Evolutionary conservation across 2,113 vertebrate genomes (phyloP), one percentile per base, ranked within the genome.

Genomic region (Parus major): DNA sequence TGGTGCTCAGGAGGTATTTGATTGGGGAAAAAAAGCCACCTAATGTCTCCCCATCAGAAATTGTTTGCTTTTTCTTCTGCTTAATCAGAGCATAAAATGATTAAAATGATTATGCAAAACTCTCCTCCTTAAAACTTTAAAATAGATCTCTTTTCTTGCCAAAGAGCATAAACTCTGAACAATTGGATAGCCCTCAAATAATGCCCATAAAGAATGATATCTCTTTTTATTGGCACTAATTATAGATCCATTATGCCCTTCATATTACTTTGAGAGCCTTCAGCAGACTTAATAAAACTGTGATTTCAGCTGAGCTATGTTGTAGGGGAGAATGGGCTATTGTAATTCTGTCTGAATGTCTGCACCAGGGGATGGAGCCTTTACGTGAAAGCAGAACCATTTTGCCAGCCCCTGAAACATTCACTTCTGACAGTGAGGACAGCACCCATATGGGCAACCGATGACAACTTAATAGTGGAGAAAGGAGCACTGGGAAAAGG

Each of bases 391-490:
- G 49, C 19, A 63, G 75, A 86, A 50, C 23, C 21, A 11, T 77
- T 88, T 63, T 24, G 22, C 47, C 72, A 33, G n/a, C 7, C 44
- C 75, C 56, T 53, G 86, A 76, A 90, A 93, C 24, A 84, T 50
- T 84, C 76, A 60, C 36, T 53, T 87, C 89, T 94, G 81, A 85
- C 18, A 1, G 25, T 31, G 35, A 50, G 82, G 66, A 25, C 50
- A 56, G 46, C 55, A 82, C 79, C 85, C 75, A 35, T 85, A 94
- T 81, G 71, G 79, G 36, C 59, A 96, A 42, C 66, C 0, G 68
- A 94, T 92, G 95, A 96, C 90, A 96, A 22, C 52, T 60, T 73
- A 88, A 95, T 86, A 81, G 44, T 27, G 71, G 85, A 63, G 68
- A 86, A 86, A 71, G 29, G 11, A 87, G 23, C 71, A 29, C 57